Base-by-base conservation (phyloP, 2,888 invertebrate genomes). In the Luperina testacea region DNA sequence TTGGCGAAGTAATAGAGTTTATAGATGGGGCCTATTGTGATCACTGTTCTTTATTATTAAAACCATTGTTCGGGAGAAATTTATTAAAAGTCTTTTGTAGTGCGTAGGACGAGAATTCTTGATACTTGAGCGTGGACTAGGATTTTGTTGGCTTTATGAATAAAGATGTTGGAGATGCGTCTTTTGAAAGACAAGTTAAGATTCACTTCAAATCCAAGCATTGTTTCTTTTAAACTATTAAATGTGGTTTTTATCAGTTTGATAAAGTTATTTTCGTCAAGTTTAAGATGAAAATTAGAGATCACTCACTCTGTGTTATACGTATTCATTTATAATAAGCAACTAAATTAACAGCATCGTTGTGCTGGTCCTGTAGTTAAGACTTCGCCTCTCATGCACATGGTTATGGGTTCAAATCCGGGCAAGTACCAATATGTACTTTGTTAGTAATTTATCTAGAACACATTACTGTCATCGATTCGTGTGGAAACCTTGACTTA, bases 11-110 rank as follows among this genome's bases (percentile, higher is more conserved):
- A 85, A 84, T 84, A 84, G 81, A 84, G 70, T 86, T 85, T 83
- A 79, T 84, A 82, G 77, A 84, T 76, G 81, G 82, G n/a, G 27
- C 72, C 84, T 64, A 85, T 89, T 89, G 89, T 89, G 80, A 74
- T 83, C 82, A 81, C 65, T 86, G 72, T 82, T 88, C 87, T 79
- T 82, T 72, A 24, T 24, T 75, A 63, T 70, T 75, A 83, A 74
- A 65, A 67, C 72, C 72, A 80, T 83, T 80, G 78, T 80, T 79
- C 45, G 63, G 59, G 53, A 69, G 70, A 87, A 76, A 79, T 76
- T 20, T 57, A 71, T 57, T 77, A 64, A 82, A 84, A 80, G 24
- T 74, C 78, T 74, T 82, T 75, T 75, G 53, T 72, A 15, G 24
- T 63, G 20, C 57, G 38, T n/a, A 61, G 48, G 51, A 53, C 61